Percentiles rank a stretch among this genome's conserved stretches.
phyloP scores from a whole-genome alignment of 2,797 vertebrate genomes.

The Alectoris magna region DNA sequence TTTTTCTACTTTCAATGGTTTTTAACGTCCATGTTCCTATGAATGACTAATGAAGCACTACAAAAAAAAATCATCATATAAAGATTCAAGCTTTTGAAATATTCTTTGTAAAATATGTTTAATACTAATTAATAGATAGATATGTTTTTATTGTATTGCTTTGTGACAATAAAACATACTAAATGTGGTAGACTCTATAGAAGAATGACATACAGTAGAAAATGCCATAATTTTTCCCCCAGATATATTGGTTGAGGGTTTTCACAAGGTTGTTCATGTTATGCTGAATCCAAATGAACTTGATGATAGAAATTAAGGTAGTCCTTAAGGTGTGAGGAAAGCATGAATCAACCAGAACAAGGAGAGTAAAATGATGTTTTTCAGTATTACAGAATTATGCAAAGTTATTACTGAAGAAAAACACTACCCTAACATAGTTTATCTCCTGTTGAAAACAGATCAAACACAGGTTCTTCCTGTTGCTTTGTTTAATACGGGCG shows the following conservation, averaged over 20 bases:
- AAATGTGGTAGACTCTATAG: background rate
- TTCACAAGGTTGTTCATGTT: background rate
- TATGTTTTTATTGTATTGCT: background rate
- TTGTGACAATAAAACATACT: background rate
- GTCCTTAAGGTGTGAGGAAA: background rate
- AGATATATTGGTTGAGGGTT: background rate
- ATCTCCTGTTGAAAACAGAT: background rate
- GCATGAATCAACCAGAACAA: background rate
- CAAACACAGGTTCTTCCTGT: background rate
- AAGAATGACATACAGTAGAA: background rate
- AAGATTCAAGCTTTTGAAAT: background rate
- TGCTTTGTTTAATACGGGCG: background rate
- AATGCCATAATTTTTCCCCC: fast-evolving
- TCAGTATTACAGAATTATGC: background rate
- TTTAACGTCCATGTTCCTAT: background rate
- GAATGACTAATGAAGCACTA: background rate
- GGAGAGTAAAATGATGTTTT: background rate
- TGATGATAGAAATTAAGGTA: background rate
- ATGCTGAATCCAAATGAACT: background rate
- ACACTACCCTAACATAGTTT: background rate
- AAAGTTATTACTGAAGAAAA: background rate
- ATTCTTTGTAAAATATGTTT: background rate
- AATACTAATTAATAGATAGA: background rate
- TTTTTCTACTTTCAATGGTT: background rate
- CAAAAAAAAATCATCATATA: background rate